Evolutionary conservation across 2,797 vertebrate species (phyloP).

Genomic region (Enteromius trimaculatus): DNA sequence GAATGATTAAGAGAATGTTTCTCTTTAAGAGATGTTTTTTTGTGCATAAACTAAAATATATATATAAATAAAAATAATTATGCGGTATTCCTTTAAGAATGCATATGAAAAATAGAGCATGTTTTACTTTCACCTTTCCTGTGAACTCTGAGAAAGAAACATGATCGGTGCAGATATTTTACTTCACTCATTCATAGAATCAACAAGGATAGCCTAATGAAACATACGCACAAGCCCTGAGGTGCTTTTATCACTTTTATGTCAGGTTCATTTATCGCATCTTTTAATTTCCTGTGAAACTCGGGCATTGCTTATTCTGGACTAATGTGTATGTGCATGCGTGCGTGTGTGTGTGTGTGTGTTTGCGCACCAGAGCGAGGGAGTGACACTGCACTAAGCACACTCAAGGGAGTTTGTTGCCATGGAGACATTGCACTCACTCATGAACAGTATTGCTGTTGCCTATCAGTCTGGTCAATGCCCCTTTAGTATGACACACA

Average conservation of each 20-base stretch:
- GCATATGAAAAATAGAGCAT: not conserved
- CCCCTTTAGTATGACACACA: not conserved
- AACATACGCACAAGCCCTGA: not conserved
- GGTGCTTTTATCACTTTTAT: not conserved
- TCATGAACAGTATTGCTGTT: slow-evolving; percentile 65
- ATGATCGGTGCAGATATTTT: not conserved
- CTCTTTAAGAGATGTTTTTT: not conserved
- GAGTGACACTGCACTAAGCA: slow-evolving; percentile 67
- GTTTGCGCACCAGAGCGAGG: slow-evolving; percentile 19
- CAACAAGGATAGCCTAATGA: slow-evolving; percentile 1
- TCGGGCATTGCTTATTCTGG: slow-evolving; percentile 5
- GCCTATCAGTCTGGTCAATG: slow-evolving; percentile 41
- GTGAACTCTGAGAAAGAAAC: not conserved
- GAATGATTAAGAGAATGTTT: not conserved
- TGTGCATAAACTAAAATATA: not conserved
- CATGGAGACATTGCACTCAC: slow-evolving; percentile 74
- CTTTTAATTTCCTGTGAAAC: slow-evolving; percentile 47
- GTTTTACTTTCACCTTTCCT: not conserved
- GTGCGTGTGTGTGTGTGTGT: slow-evolving; percentile 45
- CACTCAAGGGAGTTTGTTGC: slow-evolving; percentile 73
- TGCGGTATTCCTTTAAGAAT: not conserved
- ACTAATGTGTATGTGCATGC: slow-evolving; percentile 31
- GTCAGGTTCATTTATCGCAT: slow-evolving; percentile 32
- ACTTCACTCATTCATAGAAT: not conserved
- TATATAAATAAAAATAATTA: not conserved